Conservation (phyloP, 2,113 vertebrate species). For the Anthoscopus minutus region DNA sequence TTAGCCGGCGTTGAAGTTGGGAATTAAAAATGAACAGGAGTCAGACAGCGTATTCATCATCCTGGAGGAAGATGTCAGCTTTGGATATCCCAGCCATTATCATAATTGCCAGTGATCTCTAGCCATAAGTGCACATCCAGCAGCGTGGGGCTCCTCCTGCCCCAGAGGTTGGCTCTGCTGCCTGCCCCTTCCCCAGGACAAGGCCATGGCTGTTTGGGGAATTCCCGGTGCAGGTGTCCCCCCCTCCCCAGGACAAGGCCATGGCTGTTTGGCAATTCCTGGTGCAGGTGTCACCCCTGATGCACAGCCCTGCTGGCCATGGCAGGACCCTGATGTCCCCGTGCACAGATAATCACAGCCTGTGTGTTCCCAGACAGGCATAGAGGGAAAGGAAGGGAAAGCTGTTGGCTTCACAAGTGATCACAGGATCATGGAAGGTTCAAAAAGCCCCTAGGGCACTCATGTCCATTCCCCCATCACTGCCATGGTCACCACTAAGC, state of each 20-base stretch:
- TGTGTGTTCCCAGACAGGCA: fast-evolving
- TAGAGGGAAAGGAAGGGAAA: neutral
- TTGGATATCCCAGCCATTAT: conserved; percentile 15
- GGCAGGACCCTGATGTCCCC: neutral
- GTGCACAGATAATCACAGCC: neutral
- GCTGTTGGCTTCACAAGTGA: fast-evolving
- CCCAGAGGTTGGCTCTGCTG: neutral
- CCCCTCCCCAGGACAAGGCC: neutral
- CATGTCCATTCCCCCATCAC: neutral
- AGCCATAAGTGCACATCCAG: neutral
- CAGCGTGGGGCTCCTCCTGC: neutral
- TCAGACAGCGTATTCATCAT: conserved; percentile 54
- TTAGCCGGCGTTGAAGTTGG: neutral
- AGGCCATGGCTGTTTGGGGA: neutral
- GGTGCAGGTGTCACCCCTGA: neutral
- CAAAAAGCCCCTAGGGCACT: neutral
- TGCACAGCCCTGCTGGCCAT: too few species aligned
- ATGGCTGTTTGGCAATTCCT: neutral
- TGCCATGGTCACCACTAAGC: neutral
- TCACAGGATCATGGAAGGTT: neutral
- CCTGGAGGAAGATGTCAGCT: conserved; percentile 15
- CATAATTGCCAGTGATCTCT: conserved; percentile 15
- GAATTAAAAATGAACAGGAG: conserved; percentile 58
- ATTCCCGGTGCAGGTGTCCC: neutral
- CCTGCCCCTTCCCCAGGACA: neutral